A percentile compares a stretch with the other conserved stretches of the same genome.
Conservation (phyloP, 2,888 invertebrate species). For the Andrena minutula region DNA sequence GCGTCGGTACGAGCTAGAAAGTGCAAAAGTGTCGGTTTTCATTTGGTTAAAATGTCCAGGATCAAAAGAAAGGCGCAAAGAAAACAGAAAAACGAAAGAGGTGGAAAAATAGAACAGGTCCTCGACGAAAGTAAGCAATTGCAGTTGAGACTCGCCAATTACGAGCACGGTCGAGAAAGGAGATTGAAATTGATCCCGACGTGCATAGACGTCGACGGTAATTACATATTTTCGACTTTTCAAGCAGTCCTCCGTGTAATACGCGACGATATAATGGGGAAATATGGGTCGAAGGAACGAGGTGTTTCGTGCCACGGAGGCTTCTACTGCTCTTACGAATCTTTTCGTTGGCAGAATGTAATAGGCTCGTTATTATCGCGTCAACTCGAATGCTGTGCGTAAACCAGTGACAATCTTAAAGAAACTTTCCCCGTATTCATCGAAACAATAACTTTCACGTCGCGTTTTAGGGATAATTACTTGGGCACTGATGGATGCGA, state of each 20-base stretch:
- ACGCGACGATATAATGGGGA: neutral
- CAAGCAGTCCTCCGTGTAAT: slow-evolving; percentile 15
- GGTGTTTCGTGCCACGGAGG: slow-evolving; percentile 12
- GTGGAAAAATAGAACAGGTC: slow-evolving; percentile 73
- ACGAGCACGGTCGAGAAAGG: slow-evolving; percentile 49
- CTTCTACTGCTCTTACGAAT: slow-evolving; percentile 1
- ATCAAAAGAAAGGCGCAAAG: neutral
- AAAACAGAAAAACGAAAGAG: neutral
- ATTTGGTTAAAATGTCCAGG: slow-evolving; percentile 49
- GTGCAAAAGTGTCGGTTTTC: slow-evolving; percentile 67
- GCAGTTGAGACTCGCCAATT: slow-evolving; percentile 43
- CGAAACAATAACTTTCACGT: slow-evolving; percentile 56
- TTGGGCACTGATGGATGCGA: neutral
- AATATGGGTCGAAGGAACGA: slow-evolving; percentile 25
- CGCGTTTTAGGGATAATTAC: slow-evolving; percentile 13
- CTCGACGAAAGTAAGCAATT: slow-evolving; percentile 76
- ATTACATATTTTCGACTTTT: slow-evolving; percentile 55
- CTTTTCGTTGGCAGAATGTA: slow-evolving; percentile 27
- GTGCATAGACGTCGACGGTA: slow-evolving; percentile 29
- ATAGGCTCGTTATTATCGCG: slow-evolving; percentile 40
- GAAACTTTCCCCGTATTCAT: slow-evolving; percentile 58
- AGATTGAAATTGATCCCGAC: slow-evolving; percentile 29
- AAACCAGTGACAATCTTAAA: slow-evolving; percentile 32
- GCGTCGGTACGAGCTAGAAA: slow-evolving; percentile 70
- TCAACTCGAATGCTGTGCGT: slow-evolving; percentile 29